A percentile compares a stretch with the other conserved stretches of the same genome.
Evolutionary conservation across 1,140 invertebrate species (phyloP).

Genomic region (Sycophaga agraensis): DNA sequence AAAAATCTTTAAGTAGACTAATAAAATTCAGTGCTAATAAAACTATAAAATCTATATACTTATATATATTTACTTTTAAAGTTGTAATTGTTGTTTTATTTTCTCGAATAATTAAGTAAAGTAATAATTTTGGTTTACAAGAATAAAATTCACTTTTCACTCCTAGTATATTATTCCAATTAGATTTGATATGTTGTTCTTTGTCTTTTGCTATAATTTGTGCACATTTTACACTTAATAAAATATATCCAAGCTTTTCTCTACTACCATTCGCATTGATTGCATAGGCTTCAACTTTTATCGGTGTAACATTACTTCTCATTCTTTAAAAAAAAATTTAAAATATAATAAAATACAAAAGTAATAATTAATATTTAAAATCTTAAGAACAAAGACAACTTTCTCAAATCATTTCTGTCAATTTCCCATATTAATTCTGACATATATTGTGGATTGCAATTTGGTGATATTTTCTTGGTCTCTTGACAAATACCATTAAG

Average conservation of each 20-base stretch:
- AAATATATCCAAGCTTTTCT: conserved; percentile 57
- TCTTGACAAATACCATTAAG: conserved; percentile 57
- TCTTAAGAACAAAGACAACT: conserved; percentile 34
- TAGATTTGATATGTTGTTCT: conserved; percentile 39
- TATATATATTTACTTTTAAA: conserved; percentile 22
- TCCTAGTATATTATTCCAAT: conserved; percentile 57
- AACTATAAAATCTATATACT: too few species aligned
- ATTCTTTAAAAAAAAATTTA: conserved; percentile 43
- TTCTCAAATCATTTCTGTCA: conserved; percentile 53
- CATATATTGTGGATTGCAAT: conserved; percentile 47
- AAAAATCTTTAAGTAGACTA: too few species aligned
- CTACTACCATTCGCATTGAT: conserved; percentile 47
- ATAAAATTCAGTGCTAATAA: too few species aligned
- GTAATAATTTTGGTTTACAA: conserved; percentile 54
- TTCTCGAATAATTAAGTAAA: conserved; percentile 57
- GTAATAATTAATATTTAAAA: background rate
- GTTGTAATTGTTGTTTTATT: background rate
- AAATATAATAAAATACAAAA: background rate
- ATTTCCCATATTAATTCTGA: conserved; percentile 60
- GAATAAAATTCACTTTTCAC: conserved; percentile 52
- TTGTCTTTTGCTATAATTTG: conserved; percentile 48
- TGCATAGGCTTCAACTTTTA: conserved; percentile 59
- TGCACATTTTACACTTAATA: conserved; percentile 56
- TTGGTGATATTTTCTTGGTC: conserved; percentile 51
- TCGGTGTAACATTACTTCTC: conserved; percentile 53